These are phyloP conservation scores for Aelia acuminata DNA, from an alignment of 2,888 invertebrate genomes.

Conservation along the genomic window DNA sequence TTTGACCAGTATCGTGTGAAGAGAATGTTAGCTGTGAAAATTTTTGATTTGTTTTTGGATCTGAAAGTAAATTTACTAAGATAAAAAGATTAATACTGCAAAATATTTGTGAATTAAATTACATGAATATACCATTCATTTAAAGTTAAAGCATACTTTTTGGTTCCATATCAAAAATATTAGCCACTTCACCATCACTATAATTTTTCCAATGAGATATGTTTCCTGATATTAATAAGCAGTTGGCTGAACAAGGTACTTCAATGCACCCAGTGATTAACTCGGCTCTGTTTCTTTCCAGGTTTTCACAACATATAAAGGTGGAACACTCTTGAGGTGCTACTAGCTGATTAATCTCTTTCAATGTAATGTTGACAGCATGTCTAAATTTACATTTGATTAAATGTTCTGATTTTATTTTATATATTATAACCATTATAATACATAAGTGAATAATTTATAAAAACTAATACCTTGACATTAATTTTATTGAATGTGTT, in stretches of 20 bases:
- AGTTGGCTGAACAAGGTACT: conserved; percentile 68
- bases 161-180: conserved; percentile 66
- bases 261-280: conserved; percentile 51
- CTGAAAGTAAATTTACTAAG: conserved; percentile 68
- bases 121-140: conserved; percentile 57
- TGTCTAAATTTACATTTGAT: conserved; percentile 67
- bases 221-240: conserved; percentile 76
- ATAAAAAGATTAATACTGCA: conserved; percentile 37
- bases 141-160: conserved; percentile 68
- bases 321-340: conserved; percentile 63
- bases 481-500: conserved; percentile 70
- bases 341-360: conserved; percentile 68
- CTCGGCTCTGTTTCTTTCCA: conserved; percentile 53
- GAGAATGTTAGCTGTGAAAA: conserved; percentile 68
- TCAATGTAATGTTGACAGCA: conserved; percentile 70
- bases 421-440: not conserved
- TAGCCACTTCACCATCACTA: conserved; percentile 68
- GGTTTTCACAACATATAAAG: conserved; percentile 60
- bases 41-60: conserved; percentile 71
- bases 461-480: conserved; percentile 56
- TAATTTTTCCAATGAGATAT: conserved; percentile 76
- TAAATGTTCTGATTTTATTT: not conserved
- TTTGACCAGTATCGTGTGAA: conserved; percentile 67
- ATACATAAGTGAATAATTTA: conserved; percentile 54
- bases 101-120: not conserved